Conservation (phyloP, 2,888 invertebrate genomes). For the Erebia epiphron region DNA sequence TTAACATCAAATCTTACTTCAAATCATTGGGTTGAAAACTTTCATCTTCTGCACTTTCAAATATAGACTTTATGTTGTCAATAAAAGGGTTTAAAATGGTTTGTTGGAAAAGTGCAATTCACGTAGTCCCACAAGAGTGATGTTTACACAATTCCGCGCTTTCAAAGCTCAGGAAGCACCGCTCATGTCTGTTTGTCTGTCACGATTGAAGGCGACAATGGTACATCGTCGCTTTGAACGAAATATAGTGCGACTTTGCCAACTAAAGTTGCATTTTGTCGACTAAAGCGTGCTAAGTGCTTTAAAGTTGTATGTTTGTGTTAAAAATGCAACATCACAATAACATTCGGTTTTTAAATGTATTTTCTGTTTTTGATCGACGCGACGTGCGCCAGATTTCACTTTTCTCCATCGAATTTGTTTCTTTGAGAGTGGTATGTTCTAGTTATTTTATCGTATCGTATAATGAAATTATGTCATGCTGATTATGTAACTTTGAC, state of each 20-base stretch:
- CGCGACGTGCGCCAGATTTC: no score
- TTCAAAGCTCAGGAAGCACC: constrained; percentile 46
- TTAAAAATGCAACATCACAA: not conserved
- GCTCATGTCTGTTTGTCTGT: constrained; percentile 46
- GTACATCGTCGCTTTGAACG: constrained; percentile 37
- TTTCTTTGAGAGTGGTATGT: not conserved
- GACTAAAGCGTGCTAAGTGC: constrained; percentile 12
- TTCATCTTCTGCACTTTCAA: constrained; percentile 28
- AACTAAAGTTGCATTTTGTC: constrained; percentile 16
- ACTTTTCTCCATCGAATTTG: not conserved
- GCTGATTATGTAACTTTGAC: not conserved
- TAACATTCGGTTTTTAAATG: not conserved
- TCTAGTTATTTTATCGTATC: not conserved
- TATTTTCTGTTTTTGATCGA: not conserved
- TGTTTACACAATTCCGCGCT: constrained; percentile 48
- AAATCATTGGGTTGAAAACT: constrained; percentile 27
- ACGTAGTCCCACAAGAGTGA: constrained; percentile 39
- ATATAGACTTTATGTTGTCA: constrained; percentile 11
- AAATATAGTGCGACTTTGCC: constrained; percentile 29
- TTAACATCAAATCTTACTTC: not conserved
- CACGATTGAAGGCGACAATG: constrained; percentile 44
- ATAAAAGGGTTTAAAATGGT: not conserved
- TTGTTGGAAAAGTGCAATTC: constrained; percentile 23
- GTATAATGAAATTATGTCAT: no score
- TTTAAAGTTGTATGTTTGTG: constrained; percentile 4